A percentile compares a stretch with the other conserved stretches of the same genome.
Conservation (phyloP, 2,113 vertebrate species). For the Galemys pyrenaicus region DNA sequence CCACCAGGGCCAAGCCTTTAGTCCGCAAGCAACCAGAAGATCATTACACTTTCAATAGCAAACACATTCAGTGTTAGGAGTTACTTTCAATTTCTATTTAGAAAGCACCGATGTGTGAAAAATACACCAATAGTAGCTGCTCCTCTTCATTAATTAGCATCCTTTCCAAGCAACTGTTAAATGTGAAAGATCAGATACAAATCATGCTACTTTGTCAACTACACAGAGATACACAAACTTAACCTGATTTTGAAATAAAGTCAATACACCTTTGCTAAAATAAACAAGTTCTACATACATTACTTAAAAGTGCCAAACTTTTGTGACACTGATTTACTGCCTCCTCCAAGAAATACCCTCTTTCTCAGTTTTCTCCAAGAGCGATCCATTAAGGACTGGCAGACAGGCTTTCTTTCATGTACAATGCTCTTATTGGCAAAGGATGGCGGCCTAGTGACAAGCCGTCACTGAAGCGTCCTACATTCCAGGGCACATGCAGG, state of each 20-base stretch:
- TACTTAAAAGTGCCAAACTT: background rate
- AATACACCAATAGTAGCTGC: conserved; percentile 67
- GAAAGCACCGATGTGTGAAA: conserved; percentile 66
- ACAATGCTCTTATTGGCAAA: background rate
- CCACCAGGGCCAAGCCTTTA: conserved; percentile 46
- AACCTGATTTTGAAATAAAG: conserved; percentile 56
- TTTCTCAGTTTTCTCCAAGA: background rate
- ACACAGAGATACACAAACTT: background rate
- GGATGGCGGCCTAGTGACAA: conserved; percentile 23
- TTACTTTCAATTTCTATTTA: conserved; percentile 67
- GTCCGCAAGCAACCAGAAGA: conserved; percentile 58
- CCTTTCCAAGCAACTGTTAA: conserved; percentile 77
- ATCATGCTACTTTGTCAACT: conserved; percentile 80
- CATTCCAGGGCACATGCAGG: background rate
- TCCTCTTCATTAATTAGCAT: conserved; percentile 77
- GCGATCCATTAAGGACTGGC: background rate
- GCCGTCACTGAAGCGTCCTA: background rate
- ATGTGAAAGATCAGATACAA: conserved; percentile 77
- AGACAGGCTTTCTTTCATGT: background rate
- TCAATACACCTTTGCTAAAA: conserved; percentile 17
- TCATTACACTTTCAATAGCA: conserved; percentile 61
- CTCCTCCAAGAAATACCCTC: background rate
- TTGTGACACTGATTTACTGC: background rate
- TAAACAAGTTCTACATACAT: background rate
- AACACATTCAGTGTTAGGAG: conserved; percentile 56